These are phyloP conservation scores for Endomychus coccineus DNA, from an alignment of 2,888 invertebrate genomes.

Conservation along the genomic window DNA sequence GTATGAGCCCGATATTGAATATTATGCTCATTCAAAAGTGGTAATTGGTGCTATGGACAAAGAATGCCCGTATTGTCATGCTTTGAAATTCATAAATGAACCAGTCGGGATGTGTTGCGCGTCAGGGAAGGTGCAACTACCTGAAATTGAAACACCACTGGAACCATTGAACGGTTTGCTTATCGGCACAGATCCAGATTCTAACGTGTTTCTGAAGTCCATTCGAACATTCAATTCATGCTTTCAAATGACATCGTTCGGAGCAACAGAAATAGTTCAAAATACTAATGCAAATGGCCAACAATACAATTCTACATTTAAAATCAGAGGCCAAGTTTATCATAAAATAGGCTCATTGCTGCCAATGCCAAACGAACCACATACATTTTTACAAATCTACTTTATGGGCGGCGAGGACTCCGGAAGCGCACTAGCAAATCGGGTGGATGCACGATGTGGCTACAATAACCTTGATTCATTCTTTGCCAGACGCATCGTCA, in stretches of 20 bases:
- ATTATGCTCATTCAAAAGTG: too few species aligned
- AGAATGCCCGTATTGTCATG: too few species aligned
- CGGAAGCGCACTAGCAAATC: conserved; percentile 25
- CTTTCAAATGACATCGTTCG: too few species aligned
- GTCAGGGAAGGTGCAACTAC: conserved; percentile 21
- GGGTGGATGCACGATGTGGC: conserved; percentile 22
- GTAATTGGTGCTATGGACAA: too few species aligned
- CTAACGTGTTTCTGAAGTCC: too few species aligned
- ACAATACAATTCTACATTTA: conserved; percentile 20
- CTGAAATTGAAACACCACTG: conserved; percentile 22
- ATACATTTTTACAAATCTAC: conserved; percentile 6
- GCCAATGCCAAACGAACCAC: conserved; percentile 2
- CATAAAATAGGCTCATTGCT: conserved; percentile 6
- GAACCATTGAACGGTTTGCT: too few species aligned
- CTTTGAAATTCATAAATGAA: conserved; percentile 27
- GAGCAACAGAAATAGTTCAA: conserved; percentile 22
- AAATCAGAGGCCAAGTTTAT: conserved; percentile 22
- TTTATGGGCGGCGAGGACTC: conserved; percentile 16
- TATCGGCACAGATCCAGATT: too few species aligned
- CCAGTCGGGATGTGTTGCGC: conserved; percentile 25
- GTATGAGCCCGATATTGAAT: too few species aligned
- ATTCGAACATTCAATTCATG: too few species aligned
- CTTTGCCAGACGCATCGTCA: conserved; percentile 25
- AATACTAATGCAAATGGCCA: conserved; percentile 20
- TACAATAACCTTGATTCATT: conserved; percentile 19